These are phyloP conservation scores for Cheirogaleus major DNA, from an alignment of 2,797 vertebrate species.

Conservation along the genomic window DNA sequence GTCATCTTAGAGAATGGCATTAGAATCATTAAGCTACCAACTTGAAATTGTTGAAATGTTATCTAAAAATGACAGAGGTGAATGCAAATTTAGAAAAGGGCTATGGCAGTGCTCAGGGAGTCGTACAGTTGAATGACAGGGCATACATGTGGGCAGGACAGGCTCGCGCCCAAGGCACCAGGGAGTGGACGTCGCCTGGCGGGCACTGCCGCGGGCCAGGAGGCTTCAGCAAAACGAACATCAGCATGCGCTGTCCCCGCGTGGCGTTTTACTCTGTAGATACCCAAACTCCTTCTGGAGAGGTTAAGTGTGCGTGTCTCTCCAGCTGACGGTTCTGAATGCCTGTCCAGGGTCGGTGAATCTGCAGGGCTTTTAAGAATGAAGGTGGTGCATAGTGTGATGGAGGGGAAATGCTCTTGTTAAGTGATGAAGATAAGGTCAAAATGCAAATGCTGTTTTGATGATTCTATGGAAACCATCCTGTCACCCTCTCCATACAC, in stretches of 20 bases:
- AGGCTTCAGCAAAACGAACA: neutral
- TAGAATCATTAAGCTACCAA: slow-evolving; percentile 50
- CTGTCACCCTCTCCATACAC: neutral
- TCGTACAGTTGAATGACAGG: neutral
- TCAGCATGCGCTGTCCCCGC: accelerated
- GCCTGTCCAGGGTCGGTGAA: neutral
- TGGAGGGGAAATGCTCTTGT: neutral
- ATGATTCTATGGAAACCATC: neutral
- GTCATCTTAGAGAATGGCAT: slow-evolving; percentile 49
- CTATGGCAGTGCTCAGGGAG: neutral
- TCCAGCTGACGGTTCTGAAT: neutral
- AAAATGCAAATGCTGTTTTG: neutral
- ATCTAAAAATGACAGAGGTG: slow-evolving; percentile 2
- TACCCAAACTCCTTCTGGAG: neutral
- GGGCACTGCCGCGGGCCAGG: accelerated
- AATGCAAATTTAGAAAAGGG: neutral
- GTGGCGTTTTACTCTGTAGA: neutral
- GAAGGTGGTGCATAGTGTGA: neutral
- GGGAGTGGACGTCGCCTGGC: accelerated
- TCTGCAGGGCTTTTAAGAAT: neutral
- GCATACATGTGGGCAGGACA: accelerated
- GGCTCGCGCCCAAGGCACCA: accelerated
- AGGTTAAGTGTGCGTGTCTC: neutral
- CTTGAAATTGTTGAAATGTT: slow-evolving; percentile 42
- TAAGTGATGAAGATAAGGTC: neutral